These are phyloP conservation scores for Lithobates pipiens DNA, from an alignment of 2,797 vertebrate genomes.

Conservation along the genomic window DNA sequence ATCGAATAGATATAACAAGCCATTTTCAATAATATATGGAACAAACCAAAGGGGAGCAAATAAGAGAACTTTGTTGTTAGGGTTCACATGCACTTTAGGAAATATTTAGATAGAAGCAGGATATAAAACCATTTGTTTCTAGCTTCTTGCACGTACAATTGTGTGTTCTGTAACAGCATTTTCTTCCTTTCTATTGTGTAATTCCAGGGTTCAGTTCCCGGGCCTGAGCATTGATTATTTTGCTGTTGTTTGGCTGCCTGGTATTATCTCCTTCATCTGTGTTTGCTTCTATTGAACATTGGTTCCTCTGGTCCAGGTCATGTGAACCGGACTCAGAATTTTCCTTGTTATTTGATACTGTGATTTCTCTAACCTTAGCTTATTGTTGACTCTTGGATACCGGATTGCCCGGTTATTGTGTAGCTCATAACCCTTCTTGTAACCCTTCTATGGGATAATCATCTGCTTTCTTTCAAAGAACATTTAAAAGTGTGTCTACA, in stretches of 20 bases:
- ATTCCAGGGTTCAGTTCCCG: background rate
- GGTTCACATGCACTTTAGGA: no score
- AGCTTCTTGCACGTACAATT: no score
- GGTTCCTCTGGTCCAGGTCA: background rate
- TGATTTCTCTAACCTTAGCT: background rate
- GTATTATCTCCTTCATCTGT: background rate
- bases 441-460: background rate
- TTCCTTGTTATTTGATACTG: background rate
- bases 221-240: background rate
- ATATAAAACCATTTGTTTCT: no score
- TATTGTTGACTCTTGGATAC: background rate
- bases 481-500: background rate
- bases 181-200: background rate
- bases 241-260: background rate
- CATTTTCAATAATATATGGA: no score
- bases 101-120: no score
- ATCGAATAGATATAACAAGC: no score
- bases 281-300: background rate
- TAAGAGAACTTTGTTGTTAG: no score
- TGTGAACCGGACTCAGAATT: background rate
- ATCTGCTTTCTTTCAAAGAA: background rate
- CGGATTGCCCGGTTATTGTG: background rate
- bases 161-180: background rate
- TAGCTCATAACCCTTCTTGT: background rate
- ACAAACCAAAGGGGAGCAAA: no score